A percentile compares a stretch with the other conserved stretches of the same genome.
These are phyloP conservation scores for Edolisoma coerulescens DNA, from an alignment of 2,113 vertebrate genomes.

Conservation along the genomic window DNA sequence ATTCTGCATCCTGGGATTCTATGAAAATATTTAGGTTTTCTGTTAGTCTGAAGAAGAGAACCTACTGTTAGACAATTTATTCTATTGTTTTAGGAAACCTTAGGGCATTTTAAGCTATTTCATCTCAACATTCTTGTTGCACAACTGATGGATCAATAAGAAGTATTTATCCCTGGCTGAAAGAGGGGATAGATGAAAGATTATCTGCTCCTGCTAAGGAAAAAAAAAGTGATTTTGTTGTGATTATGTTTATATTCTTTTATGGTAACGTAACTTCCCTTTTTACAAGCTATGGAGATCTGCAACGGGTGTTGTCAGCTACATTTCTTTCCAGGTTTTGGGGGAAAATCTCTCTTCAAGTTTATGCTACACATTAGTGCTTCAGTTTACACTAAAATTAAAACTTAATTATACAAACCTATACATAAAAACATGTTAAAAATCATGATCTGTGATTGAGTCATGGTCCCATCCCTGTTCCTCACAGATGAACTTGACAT, in stretches of 20 bases:
- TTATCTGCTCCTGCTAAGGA: not conserved
- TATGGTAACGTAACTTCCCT: fast-evolving
- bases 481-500: not conserved
- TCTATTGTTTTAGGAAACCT: not conserved
- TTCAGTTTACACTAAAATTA: not conserved
- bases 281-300: not conserved
- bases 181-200: not conserved
- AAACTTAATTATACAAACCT: not conserved
- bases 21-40: not conserved
- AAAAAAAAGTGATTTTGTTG: not conserved
- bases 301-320: not conserved
- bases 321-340: not conserved
- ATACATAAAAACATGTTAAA: not conserved
- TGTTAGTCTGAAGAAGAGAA: not conserved
- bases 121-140: not conserved
- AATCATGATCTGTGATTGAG: not conserved
- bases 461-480: not conserved
- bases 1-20: not conserved
- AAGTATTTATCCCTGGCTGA: not conserved
- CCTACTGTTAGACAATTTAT: not conserved
- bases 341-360: not conserved
- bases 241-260: not conserved
- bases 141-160: not conserved
- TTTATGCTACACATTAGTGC: not conserved
- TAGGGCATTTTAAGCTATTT: not conserved